phyloP scores from a whole-genome alignment of 1,140 invertebrate genomes.

The Achatina immaculata region DNA sequence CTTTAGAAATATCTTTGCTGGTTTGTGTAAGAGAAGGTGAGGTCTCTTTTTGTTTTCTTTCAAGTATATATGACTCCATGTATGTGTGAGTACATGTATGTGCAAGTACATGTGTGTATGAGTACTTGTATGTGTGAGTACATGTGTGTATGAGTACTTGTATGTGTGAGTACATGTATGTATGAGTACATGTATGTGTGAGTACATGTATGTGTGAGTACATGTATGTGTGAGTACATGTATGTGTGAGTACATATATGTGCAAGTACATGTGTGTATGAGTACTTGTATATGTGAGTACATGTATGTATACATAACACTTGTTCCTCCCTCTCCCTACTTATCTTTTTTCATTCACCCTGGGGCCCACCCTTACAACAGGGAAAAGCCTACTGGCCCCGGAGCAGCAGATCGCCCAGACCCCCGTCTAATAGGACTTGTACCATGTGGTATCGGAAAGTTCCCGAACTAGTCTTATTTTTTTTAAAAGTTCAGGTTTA shows the following conservation, averaged over 20 bases:
- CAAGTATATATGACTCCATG: not conserved
- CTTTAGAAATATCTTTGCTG: slow-evolving; percentile 3
- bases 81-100: not conserved
- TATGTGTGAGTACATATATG: not conserved
- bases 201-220: not conserved
- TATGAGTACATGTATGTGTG: slow-evolving; percentile 12
- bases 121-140: too few relatives aligned
- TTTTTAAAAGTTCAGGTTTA: too few relatives aligned
- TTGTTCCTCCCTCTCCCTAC: too few relatives aligned
- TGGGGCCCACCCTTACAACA: too few relatives aligned
- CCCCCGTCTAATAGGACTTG: too few relatives aligned
- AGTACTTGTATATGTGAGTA: not conserved
- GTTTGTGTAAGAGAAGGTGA: not conserved
- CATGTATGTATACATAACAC: not conserved
- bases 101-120: not conserved
- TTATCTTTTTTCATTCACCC: too few relatives aligned
- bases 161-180: slow-evolving; percentile 6
- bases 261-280: not conserved
- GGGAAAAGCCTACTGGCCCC: too few relatives aligned
- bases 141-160: not conserved
- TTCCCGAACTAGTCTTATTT: too few relatives aligned
- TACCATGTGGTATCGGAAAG: too few relatives aligned
- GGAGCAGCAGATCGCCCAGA: too few relatives aligned
- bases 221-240: not conserved
- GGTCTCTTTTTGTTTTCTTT: too few relatives aligned